phyloP scores from a whole-genome alignment of 1,140 invertebrate species.

The Calliphora vicina region DNA sequence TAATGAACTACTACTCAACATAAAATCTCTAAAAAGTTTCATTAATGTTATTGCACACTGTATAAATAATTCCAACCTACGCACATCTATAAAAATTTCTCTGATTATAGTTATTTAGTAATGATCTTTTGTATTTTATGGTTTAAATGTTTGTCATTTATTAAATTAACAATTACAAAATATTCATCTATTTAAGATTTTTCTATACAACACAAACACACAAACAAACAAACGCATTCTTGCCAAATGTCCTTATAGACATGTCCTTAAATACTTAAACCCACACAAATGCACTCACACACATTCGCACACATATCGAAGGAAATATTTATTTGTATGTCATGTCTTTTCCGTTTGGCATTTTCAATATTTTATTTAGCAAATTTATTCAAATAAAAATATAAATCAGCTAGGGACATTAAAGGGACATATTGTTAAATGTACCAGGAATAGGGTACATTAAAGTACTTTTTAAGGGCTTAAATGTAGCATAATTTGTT shows the following conservation, averaged over 20 bases:
- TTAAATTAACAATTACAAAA: constrained; percentile 11
- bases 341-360: constrained; percentile 20
- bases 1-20: no score
- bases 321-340: constrained; percentile 20
- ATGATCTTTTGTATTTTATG: background rate
- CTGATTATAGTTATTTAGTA: background rate
- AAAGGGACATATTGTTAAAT: no score
- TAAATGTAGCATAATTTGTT: no score
- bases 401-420: no score
- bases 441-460: no score
- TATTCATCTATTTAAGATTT: background rate
- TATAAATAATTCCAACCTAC: background rate
- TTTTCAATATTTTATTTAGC: constrained; percentile 27
- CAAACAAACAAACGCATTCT: background rate
- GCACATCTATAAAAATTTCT: background rate
- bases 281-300: background rate
- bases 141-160: constrained; percentile 10
- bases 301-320: background rate
- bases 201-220: background rate
- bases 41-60: background rate
- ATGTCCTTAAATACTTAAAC: background rate
- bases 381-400: background rate
- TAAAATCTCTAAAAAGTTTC: no score
- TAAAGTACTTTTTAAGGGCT: no score
- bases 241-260: background rate